Evolutionary conservation across 2,113 vertebrate genomes (phyloP), one percentile per base, ranked within the genome.

Genomic region (Sisor rabdophorus): DNA sequence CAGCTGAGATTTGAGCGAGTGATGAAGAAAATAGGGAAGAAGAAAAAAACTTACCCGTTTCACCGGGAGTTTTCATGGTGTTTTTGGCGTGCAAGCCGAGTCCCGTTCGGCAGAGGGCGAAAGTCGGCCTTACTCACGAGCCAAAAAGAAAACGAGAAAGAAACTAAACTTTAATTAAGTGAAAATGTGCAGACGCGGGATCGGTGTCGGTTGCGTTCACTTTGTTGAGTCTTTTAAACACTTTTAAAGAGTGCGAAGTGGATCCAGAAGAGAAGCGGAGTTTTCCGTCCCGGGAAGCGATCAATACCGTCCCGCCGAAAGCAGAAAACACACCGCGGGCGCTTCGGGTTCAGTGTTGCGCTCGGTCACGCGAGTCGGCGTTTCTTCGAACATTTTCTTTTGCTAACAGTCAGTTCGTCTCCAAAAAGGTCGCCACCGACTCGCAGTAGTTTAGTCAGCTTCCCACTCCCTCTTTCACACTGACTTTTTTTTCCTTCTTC

Each of bases 41-140:
- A 24, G 20, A 28, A 4, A 24, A 11, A 28, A 77, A 88, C 89
- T 87, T 81, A 89, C 90, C 90, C 67, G 11, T 69, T n/a, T 91
- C 90, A 76, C 90, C 90, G 71, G 89, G 87, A 83, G 90, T 91
- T 85, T 91, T 91, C 90, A 91, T 91, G 78, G 19, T 85, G 47
- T 54, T 54, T 52, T 72, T 56, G 58, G 54, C 69, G 32, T 81
- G 76, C 24, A 50, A 26, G 44, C 44, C 15, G 65, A 68, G 47
- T 72, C 48, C 69, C 13, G 69, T 71, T 71, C 69, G 50, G 69
- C 52, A 71, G 52, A 71, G 69, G 69, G 69, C 52, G 69, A 71
- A 52, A 71, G 69, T 71, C 69, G 69, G 52, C 52, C 28, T 55
- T 50, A 54, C 22, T 68, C 22, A 36, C 69, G 50, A 71, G 11